A percentile compares a stretch with the other conserved stretches of the same genome.
phyloP scores from a whole-genome alignment of 2,113 vertebrate genomes.

The Tinamus guttatus region DNA sequence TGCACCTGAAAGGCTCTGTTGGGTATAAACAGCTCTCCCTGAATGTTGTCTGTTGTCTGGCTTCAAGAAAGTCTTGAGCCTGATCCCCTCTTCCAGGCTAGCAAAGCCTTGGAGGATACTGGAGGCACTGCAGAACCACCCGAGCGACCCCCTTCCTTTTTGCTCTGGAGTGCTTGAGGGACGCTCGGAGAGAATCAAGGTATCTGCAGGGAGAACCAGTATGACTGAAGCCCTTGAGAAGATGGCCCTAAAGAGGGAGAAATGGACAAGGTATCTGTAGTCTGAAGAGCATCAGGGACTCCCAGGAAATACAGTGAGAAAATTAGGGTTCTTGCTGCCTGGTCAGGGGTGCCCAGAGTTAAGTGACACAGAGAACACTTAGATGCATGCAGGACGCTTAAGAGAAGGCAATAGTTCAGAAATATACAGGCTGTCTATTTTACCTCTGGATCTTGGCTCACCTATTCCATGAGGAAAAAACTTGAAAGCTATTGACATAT shows the following conservation, averaged over 20 bases:
- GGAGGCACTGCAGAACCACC: neutral
- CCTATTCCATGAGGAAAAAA: neutral
- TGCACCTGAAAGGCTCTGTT: neutral
- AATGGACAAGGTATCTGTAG: neutral
- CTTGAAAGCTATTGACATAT: neutral
- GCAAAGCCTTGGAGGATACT: neutral
- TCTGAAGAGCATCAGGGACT: neutral
- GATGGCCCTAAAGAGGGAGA: neutral
- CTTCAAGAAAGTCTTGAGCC: neutral
- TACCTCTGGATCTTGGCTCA: neutral
- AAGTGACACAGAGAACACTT: neutral
- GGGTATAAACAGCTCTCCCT: conserved; percentile 3
- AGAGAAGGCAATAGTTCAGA: neutral
- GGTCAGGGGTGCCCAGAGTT: neutral
- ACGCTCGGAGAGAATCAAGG: rapidly evolving
- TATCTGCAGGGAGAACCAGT: neutral
- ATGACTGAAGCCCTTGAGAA: neutral
- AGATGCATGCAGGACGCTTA: neutral
- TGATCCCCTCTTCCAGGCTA: neutral
- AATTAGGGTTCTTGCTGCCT: neutral
- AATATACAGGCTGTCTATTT: neutral
- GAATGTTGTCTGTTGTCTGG: conserved; percentile 17
- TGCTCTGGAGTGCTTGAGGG: neutral
- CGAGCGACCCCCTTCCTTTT: neutral
- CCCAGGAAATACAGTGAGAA: neutral